Conservation (phyloP, 2,797 vertebrate species). For the Oreonectes daqikongensis region DNA sequence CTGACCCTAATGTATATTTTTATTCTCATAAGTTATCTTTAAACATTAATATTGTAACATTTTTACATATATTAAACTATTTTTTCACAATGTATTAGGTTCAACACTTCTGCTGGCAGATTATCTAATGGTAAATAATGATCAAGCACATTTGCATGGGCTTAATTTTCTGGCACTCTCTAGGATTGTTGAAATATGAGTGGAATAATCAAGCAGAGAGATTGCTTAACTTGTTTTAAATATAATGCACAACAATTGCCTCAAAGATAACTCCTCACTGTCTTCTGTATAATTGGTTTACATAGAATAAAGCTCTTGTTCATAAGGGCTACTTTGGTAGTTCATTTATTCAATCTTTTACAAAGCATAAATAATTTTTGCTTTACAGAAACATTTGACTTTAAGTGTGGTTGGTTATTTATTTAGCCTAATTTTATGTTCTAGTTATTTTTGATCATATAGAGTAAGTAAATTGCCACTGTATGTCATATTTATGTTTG, state of each 20-base stretch:
- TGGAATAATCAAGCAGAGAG: background rate
- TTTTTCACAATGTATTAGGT: no score
- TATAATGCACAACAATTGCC: background rate
- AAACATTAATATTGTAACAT: no score
- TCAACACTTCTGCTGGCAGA: background rate
- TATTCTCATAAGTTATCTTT: no score
- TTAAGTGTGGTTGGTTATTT: background rate
- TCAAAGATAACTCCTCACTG: conserved; percentile 36
- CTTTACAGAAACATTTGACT: background rate
- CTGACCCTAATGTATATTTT: no score
- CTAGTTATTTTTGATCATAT: conserved; percentile 14
- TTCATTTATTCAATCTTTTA: conserved; percentile 9
- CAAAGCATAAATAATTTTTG: conserved; percentile 1
- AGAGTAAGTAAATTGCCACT: conserved; percentile 23
- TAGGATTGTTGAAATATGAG: conserved; percentile 14
- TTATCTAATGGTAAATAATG: conserved; percentile 6
- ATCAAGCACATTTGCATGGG: background rate
- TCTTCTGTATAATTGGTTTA: conserved; percentile 14
- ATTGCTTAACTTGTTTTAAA: background rate
- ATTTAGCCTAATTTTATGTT: background rate
- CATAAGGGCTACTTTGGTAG: conserved; percentile 21
- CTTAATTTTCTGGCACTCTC: background rate
- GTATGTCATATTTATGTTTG: background rate
- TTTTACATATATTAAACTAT: no score
- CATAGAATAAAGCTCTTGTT: conserved; percentile 13